These are phyloP conservation scores for Batillaria attramentaria DNA, from an alignment of 1,140 invertebrate genomes.

Conservation along the genomic window DNA sequence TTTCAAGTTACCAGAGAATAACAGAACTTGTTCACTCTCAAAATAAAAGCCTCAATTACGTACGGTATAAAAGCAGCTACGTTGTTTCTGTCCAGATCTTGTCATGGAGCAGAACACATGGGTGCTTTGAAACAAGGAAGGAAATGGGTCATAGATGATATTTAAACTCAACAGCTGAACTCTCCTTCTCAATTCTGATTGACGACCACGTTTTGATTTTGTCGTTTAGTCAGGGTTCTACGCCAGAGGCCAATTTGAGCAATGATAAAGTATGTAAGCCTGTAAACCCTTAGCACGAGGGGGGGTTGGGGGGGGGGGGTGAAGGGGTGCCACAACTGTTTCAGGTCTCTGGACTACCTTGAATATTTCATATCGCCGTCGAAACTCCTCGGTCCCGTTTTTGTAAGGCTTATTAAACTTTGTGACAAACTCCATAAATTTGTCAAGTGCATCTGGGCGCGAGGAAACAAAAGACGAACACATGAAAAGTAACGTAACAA, in stretches of 20 bases:
- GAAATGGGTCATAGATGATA: too few relatives aligned
- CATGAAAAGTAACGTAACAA: too few relatives aligned
- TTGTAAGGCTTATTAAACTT: constrained; percentile 82
- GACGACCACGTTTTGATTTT: neutral
- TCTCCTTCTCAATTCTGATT: neutral
- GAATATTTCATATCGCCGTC: constrained; percentile 77
- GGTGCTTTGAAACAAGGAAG: too few relatives aligned
- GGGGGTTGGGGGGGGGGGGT: neutral
- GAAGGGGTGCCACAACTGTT: too few relatives aligned
- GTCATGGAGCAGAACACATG: too few relatives aligned
- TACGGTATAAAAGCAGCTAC: too few relatives aligned
- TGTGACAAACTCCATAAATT: too few relatives aligned
- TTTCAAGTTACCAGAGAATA: neutral
- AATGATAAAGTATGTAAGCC: neutral
- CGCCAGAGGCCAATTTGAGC: neutral
- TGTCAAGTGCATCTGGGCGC: too few relatives aligned
- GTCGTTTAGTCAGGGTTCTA: neutral
- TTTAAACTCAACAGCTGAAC: neutral
- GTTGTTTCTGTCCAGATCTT: too few relatives aligned
- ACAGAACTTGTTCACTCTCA: neutral
- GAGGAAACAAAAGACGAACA: too few relatives aligned
- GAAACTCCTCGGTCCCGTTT: constrained; percentile 75
- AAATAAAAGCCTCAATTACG: neutral
- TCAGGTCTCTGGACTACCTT: too few relatives aligned
- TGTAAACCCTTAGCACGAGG: neutral